phyloP scores from a whole-genome alignment of 1,140 invertebrate genomes.

The Drosophila setifemur region DNA sequence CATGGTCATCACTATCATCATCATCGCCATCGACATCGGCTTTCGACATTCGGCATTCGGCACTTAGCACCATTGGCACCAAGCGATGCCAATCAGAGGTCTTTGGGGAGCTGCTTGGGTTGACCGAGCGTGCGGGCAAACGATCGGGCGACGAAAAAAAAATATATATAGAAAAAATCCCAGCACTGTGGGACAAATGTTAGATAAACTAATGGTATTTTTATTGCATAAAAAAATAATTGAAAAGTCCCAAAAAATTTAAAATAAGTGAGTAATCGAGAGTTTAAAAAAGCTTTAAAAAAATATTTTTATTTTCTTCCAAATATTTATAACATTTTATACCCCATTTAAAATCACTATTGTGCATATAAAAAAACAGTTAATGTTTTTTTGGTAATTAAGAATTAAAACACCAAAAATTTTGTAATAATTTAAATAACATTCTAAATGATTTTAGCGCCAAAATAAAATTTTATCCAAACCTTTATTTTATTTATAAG shows the following conservation, averaged over 20 bases:
- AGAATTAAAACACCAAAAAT: too few species aligned
- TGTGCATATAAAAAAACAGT: too few species aligned
- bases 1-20: not conserved
- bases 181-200: slow-evolving; percentile 30
- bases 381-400: too few species aligned
- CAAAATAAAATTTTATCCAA: not conserved
- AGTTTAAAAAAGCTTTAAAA: too few species aligned
- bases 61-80: slow-evolving; percentile 78
- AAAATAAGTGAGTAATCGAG: too few species aligned
- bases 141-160: slow-evolving; percentile 6
- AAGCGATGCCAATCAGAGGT: slow-evolving; percentile 74
- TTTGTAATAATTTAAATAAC: too few species aligned
- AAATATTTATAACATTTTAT: not conserved
- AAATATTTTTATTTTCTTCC: not conserved
- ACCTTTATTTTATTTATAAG: too few species aligned
- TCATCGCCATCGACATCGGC: slow-evolving; percentile 29
- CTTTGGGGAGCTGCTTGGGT: slow-evolving; percentile 41
- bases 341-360: too few species aligned
- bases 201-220: not conserved
- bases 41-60: slow-evolving; percentile 73
- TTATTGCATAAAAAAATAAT: not conserved
- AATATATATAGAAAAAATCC: not conserved
- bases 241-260: too few species aligned
- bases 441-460: not conserved
- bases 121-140: slow-evolving; percentile 13